Evolutionary conservation across 2,888 invertebrate genomes (phyloP), one percentile per base, ranked within the genome.

Genomic region (Dastarcus helophoroides): DNA sequence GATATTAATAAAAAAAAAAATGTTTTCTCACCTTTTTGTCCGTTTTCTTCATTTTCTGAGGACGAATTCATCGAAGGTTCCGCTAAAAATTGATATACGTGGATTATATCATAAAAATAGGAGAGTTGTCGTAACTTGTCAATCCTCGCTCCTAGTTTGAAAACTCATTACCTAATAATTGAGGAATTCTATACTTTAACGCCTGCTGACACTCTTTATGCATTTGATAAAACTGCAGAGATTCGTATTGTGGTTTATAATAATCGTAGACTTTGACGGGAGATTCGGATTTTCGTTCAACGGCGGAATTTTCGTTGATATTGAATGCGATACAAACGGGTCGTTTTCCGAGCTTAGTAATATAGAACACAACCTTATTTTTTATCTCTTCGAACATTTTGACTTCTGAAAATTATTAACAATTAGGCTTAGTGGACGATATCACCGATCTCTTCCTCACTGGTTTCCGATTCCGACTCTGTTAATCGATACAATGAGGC

Each of bases 201-300:
- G n/a, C n/a, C n/a, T n/a, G n/a, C n/a, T n/a, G n/a, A n/a, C n/a
- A n/a, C n/a, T n/a, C n/a, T n/a, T n/a, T n/a, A n/a, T n/a, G n/a
- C n/a, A n/a, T n/a, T n/a, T n/a, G n/a, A 33, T 52, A 53, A 35
- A 50, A 48, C 31, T 51, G 46, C 8, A 48, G 39, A 10, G 51
- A 40, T 33, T 48, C 43, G 13, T 66, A 50, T 30, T 64, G 64
- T 1, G 75, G 74, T 25, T 66, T 67, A 46, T 79, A 79, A 44
- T 79, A 79, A 56, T 79, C 78, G 27, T 69, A 65, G 1, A 79
- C 51, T 33, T 65, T 67, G 2, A 68, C 67, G 36, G 67, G 63
- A 0, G 73, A 73, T 1, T 75, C 67, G 12, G 64, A 56, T 5
- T 64, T 56, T 28, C 58, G 53, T 36, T 68, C 65, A 2, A 70